Percentiles rank a stretch among this genome's conserved stretches.
Evolutionary conservation across 2,888 invertebrate genomes (phyloP).

Genomic region (Masnerella sp.): DNA sequence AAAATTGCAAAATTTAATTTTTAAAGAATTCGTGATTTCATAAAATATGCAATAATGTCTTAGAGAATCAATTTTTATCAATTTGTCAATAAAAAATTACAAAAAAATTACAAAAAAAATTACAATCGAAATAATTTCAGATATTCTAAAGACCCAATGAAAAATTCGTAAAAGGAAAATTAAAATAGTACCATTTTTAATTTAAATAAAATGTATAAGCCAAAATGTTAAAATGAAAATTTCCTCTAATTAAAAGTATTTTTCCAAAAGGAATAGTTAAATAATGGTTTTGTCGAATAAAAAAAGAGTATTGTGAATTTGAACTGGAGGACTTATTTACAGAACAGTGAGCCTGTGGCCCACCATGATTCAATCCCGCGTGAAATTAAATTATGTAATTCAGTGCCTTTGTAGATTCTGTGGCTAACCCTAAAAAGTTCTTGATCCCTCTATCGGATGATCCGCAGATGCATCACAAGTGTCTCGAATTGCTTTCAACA

Average conservation of each 20-base stretch:
- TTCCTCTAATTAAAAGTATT: constrained; percentile 15
- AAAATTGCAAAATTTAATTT: no score
- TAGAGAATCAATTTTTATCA: no score
- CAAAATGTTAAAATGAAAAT: not conserved
- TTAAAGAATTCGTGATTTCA: no score
- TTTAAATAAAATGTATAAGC: no score
- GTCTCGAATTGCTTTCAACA: constrained; percentile 66
- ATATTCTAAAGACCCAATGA: no score
- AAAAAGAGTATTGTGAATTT: constrained; percentile 41
- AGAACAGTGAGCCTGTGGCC: constrained; percentile 50
- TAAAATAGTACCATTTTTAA: no score
- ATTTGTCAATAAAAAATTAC: no score
- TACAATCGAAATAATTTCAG: no score
- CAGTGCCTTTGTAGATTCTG: constrained; percentile 64
- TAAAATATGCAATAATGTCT: no score
- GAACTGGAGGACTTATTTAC: constrained; percentile 57
- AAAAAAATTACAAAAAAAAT: no score
- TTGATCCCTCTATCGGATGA: constrained; percentile 65
- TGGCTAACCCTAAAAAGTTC: constrained; percentile 60
- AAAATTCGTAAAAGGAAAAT: no score
- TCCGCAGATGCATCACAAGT: constrained; percentile 73
- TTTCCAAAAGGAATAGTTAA: constrained; percentile 16
- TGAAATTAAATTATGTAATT: constrained; percentile 75
- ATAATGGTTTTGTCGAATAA: constrained; percentile 31
- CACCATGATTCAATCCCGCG: constrained; percentile 67